Evolutionary conservation across 2,888 invertebrate species (phyloP), one percentile per base, ranked within the genome.

Genomic region (Lathronympha strigana): DNA sequence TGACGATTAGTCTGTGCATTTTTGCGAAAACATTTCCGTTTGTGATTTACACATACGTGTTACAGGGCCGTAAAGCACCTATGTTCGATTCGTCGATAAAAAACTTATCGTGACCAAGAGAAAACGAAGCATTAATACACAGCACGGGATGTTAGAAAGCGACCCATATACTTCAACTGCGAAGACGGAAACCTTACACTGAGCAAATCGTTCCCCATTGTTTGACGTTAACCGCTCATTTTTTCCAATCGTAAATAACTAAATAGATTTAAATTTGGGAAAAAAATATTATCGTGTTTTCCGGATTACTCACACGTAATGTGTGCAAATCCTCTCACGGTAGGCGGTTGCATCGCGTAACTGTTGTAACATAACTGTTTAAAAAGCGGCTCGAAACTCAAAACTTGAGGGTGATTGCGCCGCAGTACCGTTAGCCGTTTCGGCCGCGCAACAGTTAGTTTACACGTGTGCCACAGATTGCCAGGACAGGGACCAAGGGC

Each of bases 401-500:
- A 64, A 64, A 64, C 45, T 13, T 40, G 54, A 60, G 58, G 60
- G 66, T 66, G 60, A 66, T 66, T 66, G 66, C 61, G 61, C 66
- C 13, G 23, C 33, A 3, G 28, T 54, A 47, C 66, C 61, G 66
- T 66, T 66, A 61, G 50, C 43, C 13, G 61, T 54, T 66, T 61
- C 53, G 60, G 60, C 40, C 62, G 51, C 63, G 63, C 66, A 66
- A 66, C 66, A 66, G 66, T 66, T 66, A 61, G 54, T 49, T 54
- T 28, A 53, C 47, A 40, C 31, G 57, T 47, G 38, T 66, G 54
- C 45, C 54, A 53, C 53, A 9, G 63, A 15, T 38, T 51, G 47
- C 33, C 55, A 51, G 25, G 25, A n/a, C 45, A 70, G 77, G 80
- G 76, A 78, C 83, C 83, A 86, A 84, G 85, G 85, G 78, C 84